These are phyloP conservation scores for Platanista minor DNA, from an alignment of 2,113 vertebrate genomes.

Conservation along the genomic window DNA sequence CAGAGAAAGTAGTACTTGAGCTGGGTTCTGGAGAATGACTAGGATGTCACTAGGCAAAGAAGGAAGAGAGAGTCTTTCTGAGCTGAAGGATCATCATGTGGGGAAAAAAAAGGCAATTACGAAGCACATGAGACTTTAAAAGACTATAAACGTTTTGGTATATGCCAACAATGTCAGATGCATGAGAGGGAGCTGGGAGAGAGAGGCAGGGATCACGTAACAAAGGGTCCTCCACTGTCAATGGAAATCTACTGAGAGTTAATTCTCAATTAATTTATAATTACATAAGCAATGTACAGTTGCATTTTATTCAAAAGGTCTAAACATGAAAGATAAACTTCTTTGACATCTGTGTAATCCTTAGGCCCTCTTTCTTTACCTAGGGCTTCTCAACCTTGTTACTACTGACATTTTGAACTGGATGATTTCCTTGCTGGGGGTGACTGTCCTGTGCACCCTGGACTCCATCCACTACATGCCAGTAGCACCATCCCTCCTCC, in stretches of 20 bases:
- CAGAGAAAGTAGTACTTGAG: background rate
- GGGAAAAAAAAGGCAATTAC: background rate
- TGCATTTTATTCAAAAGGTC: background rate
- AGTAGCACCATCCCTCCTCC: fast-evolving
- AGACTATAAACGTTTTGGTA: background rate
- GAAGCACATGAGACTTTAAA: background rate
- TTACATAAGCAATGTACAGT: background rate
- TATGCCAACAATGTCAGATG: background rate
- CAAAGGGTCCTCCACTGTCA: background rate
- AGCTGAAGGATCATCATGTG: background rate
- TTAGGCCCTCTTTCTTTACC: background rate
- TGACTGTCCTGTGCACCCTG: background rate
- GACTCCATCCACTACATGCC: background rate
- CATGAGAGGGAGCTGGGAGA: background rate
- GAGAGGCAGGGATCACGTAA: background rate
- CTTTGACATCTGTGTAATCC: background rate
- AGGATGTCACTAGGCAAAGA: background rate
- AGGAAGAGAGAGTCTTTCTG: background rate
- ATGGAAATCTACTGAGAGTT: background rate
- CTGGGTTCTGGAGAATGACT: background rate
- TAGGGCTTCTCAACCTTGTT: background rate
- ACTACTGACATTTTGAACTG: background rate
- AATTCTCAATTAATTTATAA: background rate
- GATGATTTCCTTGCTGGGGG: background rate
- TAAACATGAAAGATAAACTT: background rate